Conservation (phyloP, 2,797 vertebrate genomes). For the Pogonophryne albipinna region DNA sequence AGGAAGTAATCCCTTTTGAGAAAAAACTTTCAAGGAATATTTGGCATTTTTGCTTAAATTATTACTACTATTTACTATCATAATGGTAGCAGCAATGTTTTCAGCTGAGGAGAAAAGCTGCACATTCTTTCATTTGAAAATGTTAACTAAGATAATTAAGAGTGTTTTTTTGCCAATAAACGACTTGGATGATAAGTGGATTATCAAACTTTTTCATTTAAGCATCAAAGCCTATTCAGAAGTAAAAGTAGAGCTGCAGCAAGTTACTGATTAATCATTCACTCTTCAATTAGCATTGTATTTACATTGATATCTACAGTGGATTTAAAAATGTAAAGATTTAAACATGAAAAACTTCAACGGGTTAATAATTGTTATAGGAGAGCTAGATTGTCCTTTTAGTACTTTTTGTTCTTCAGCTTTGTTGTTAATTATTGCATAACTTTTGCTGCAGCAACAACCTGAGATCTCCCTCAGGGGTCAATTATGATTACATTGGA, state of each 20-base stretch:
- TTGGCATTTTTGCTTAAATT: no score
- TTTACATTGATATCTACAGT: background rate
- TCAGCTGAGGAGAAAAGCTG: background rate
- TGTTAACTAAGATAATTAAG: background rate
- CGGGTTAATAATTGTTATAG: background rate
- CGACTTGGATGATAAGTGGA: background rate
- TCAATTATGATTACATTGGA: constrained; percentile 25
- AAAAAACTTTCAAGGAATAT: no score
- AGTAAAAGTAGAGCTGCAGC: background rate
- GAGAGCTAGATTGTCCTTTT: background rate
- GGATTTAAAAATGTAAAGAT: background rate
- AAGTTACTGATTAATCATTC: background rate
- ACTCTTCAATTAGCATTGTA: background rate
- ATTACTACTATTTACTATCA: no score
- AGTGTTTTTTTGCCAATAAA: background rate
- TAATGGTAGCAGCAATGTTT: background rate
- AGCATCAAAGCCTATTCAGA: background rate
- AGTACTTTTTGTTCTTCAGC: background rate
- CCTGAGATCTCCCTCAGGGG: constrained; percentile 14
- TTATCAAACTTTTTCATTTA: background rate
- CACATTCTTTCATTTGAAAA: background rate
- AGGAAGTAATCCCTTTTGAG: no score
- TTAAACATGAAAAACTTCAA: background rate
- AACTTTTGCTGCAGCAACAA: constrained; percentile 1
- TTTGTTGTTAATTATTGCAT: background rate